Evolutionary conservation across 2,113 vertebrate species (phyloP), one percentile per base, ranked within the genome.

Genomic region (Malurus cyaneus): DNA sequence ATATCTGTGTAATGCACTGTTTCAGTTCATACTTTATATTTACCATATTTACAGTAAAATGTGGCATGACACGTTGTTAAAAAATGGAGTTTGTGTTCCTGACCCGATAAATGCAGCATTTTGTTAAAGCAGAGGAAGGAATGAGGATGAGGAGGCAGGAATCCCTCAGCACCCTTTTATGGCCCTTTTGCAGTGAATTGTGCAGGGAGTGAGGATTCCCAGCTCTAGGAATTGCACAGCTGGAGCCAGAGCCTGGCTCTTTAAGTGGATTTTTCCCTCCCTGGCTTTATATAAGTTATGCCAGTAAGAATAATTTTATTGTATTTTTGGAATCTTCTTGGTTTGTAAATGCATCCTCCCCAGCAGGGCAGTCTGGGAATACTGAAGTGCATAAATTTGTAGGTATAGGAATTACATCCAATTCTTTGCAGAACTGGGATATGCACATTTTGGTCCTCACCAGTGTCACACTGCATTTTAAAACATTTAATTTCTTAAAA

Each of bases 201-300:
- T 60, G 32, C 28, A 66, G 60, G 36, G 46, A 70, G 56, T 29
- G n/a, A 92, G 18, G 14, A 32, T 83, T 92, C 53, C 53, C 50
- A 9, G 6, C 57, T 88, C 54, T 83, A 44, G 65, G 26, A 72
- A 34, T 52, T 69, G 18, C 61, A 6, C 44, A 44, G 31, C 32
- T 67, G 62, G 49, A 85, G 29, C 18, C 44, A 7, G 52, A 71
- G 39, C 39, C 39, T 39, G 39, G 39, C 39, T 66, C 42, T 82
- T 76, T 18, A 67, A 72, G 26, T 16, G 8, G 2, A 10, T 5
- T 5, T 49, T 28, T 25, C 5, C 1, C 2, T 3, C 5, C 28
- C 5, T 8, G 4, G 3, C 1, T 74, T 81, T 53, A 21, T 67
- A 12, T 49, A 61, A 64, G 65, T 81, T 6, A 4, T 32, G 8